Percentiles rank a stretch among this genome's conserved stretches.
These are phyloP conservation scores for Phyllotreta striolata DNA, from an alignment of 2,888 invertebrate species.

Conservation along the genomic window DNA sequence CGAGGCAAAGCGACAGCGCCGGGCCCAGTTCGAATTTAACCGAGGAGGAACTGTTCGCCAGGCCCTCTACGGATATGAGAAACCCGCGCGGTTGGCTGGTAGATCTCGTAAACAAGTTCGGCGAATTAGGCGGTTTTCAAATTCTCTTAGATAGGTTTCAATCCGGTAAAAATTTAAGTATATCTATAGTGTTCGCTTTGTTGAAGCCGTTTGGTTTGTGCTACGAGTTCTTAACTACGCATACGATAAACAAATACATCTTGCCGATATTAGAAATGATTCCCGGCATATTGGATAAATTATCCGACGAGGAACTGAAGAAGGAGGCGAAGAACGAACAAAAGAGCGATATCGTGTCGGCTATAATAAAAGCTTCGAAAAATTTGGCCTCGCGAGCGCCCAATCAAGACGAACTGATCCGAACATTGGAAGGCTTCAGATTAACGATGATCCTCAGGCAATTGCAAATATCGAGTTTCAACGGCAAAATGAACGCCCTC, in stretches of 20 bases:
- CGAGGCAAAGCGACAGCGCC: slow-evolving; percentile 76
- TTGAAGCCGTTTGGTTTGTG: slow-evolving; percentile 92
- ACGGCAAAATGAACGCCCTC: slow-evolving; percentile 98
- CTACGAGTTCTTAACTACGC: slow-evolving; percentile 87
- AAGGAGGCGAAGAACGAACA: slow-evolving; percentile 95
- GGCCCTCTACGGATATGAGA: slow-evolving; percentile 80
- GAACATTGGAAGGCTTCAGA: slow-evolving; percentile 88
- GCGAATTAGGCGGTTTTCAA: slow-evolving; percentile 88
- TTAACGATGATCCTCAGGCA: slow-evolving; percentile 92
- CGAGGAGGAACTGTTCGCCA: slow-evolving; percentile 78
- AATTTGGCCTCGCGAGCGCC: slow-evolving; percentile 86
- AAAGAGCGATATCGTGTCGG: slow-evolving; percentile 95
- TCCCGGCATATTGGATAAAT: slow-evolving; percentile 86
- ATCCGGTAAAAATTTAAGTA: slow-evolving; percentile 73
- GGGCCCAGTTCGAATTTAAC: slow-evolving; percentile 68
- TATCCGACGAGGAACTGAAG: slow-evolving; percentile 95
- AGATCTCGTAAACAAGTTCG: slow-evolving; percentile 94
- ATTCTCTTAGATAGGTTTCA: slow-evolving; percentile 85
- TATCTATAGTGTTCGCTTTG: slow-evolving; percentile 81
- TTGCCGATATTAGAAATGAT: slow-evolving; percentile 92
- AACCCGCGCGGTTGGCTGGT: slow-evolving; percentile 95
- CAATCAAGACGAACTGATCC: slow-evolving; percentile 81
- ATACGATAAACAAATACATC: slow-evolving; percentile 91
- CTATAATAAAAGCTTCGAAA: slow-evolving; percentile 92
- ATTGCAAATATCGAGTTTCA: slow-evolving; percentile 96